Evolutionary conservation across 2,888 invertebrate species (phyloP).

Genomic region (Myopa tessellatipennis): DNA sequence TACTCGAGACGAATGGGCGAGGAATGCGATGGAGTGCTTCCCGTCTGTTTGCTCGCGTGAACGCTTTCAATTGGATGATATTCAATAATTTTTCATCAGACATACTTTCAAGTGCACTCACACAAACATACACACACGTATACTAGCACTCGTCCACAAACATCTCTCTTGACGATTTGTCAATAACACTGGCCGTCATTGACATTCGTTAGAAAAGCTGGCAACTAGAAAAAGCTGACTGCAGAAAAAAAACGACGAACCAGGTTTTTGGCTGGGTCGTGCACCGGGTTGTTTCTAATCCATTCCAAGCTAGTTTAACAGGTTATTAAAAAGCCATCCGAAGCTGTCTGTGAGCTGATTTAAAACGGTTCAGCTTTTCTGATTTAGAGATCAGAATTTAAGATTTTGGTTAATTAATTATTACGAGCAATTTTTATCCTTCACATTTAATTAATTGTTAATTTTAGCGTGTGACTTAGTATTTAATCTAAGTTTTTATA

Average conservation of each 20-base stretch:
- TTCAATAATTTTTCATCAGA: not conserved
- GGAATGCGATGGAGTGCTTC: slow-evolving; percentile 4
- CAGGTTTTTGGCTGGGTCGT: not conserved
- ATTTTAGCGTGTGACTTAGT: no score
- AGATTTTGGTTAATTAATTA: no score
- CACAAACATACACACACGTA: not conserved
- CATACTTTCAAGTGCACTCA: not conserved
- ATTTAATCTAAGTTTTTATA: no score
- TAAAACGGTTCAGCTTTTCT: no score
- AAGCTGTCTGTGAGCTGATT: no score
- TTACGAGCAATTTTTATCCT: no score
- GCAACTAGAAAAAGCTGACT: no score
- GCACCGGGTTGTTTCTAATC: not conserved
- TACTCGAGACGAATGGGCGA: slow-evolving; percentile 18
- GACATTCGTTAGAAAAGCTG: slow-evolving; percentile 16
- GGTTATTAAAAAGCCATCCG: no score
- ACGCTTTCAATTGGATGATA: not conserved
- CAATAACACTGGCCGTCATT: slow-evolving; percentile 15
- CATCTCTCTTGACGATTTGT: slow-evolving; percentile 19
- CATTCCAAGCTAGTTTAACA: no score
- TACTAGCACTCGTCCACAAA: not conserved
- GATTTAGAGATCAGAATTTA: no score
- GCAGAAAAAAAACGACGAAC: not conserved
- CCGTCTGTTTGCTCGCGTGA: not conserved
- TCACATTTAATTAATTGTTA: no score